Base-by-base conservation (phyloP, 2,797 vertebrate genomes). In the Hypotaenidia philippensis region DNA sequence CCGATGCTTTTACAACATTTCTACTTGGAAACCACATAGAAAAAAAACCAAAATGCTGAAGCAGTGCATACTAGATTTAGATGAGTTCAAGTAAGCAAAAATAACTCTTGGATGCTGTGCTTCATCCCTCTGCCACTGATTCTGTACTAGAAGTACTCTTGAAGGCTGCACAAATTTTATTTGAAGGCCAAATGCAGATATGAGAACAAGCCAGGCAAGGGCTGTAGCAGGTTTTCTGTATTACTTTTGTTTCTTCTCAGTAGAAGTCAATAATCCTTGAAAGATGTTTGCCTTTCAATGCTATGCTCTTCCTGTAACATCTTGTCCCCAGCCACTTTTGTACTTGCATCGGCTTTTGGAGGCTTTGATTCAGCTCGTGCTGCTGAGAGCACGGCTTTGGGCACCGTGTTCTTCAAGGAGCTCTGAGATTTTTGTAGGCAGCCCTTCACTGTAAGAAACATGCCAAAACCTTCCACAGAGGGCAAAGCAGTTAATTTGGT, bases 11-110 rank as follows among this genome's bases (percentile, higher is more conserved):
- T 49, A 74, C 41, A 69, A 17, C 5, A 31, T 71, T 77, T 91
- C 59, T 78, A 75, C 53, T 84, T 87, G 38, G 32, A 92, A 93
- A 72, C 22, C 22, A 57, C n/a, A 60, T 32, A 65, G 38, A 4
- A 70, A 83, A 83, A 45, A 90, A 83, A 47, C 17, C 5, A 0
- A 86, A 87, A 87, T 53, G 63, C 27, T 91, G 23, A 83, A 94
- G 84, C 26, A 74, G 1, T 12, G 20, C 8, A 3, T 53, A 15
- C 71, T 74, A 89, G 52, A 92, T 92, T 88, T 90, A 84, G 69
- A 93, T 90, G 47, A 83, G 55, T 59, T 66, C 88, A 82, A 83
- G 61, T 80, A 82, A 94, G 75, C 44, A 53, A 66, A 94, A 76
- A 81, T 79, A 65, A 38, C 66, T 71, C 74, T 64, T 80, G 71